A percentile compares a stretch with the other conserved stretches of the same genome.
These are phyloP conservation scores for Psittacara wagleri DNA, from an alignment of 2,113 vertebrate species.

Conservation along the genomic window DNA sequence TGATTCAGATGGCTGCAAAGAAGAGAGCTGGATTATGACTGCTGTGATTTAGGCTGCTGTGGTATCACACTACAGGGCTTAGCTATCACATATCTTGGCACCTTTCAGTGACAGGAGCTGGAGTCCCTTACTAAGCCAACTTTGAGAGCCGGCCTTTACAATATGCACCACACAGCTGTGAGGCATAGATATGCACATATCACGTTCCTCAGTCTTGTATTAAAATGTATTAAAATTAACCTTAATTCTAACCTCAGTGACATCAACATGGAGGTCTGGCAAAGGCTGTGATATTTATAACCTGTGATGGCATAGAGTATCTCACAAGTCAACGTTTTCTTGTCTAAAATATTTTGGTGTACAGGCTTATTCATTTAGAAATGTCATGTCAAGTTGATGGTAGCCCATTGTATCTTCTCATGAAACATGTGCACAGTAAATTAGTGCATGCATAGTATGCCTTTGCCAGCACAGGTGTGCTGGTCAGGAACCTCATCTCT, in stretches of 20 bases:
- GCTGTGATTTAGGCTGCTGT: neutral
- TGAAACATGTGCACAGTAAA: neutral
- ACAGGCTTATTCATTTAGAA: neutral
- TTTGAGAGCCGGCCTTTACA: neutral
- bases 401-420: neutral
- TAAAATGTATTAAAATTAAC: neutral
- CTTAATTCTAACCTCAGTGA: neutral
- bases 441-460: accelerated
- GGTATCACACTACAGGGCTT: neutral
- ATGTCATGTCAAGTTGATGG: neutral
- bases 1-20: neutral
- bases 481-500: neutral
- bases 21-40: neutral
- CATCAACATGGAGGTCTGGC: neutral
- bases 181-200: neutral
- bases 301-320: neutral
- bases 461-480: neutral
- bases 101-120: neutral
- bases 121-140: neutral
- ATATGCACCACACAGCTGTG: neutral
- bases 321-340: neutral
- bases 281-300: neutral
- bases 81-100: neutral
- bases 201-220: neutral
- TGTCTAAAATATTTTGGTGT: neutral